Percentiles rank a stretch among this genome's conserved stretches.
Conservation (phyloP, 2,113 vertebrate species). For the Ardeotis arabs region DNA sequence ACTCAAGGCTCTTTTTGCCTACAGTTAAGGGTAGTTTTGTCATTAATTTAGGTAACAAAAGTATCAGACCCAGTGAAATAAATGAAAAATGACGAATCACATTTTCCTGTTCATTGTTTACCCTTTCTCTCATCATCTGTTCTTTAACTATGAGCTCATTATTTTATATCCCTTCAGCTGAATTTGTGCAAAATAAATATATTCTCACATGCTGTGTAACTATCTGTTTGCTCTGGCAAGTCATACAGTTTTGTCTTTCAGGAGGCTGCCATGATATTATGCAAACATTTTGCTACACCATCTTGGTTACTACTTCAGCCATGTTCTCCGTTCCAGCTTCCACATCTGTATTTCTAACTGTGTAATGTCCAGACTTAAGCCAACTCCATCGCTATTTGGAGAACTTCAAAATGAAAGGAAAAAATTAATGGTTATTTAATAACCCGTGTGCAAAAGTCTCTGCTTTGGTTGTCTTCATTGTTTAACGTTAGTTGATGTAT, state of each 20-base stretch:
- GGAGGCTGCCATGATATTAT: neutral
- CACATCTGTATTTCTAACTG: neutral
- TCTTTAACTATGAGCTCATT: neutral
- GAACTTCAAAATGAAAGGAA: constrained; percentile 1
- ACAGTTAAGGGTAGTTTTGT: neutral
- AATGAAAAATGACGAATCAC: neutral
- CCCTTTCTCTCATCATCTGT: neutral
- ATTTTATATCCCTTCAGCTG: neutral
- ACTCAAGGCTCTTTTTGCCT: neutral
- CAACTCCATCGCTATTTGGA: neutral
- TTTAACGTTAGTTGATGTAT: constrained; percentile 51
- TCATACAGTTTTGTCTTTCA: neutral
- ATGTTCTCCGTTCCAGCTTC: neutral
- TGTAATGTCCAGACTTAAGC: neutral
- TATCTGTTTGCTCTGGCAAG: neutral
- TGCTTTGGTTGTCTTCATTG: constrained; percentile 35
- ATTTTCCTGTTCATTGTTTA: neutral
- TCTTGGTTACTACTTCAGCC: neutral
- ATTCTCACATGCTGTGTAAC: neutral
- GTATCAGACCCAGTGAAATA: neutral
- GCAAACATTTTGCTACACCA: neutral
- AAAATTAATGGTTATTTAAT: constrained; percentile 43
- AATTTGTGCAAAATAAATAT: neutral
- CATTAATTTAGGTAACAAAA: neutral
- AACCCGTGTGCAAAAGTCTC: constrained; percentile 36